Percentiles rank a stretch among this genome's conserved stretches.
These are phyloP conservation scores for Cerceris ruficornis DNA, from an alignment of 2,888 invertebrate genomes.

Conservation along the genomic window DNA sequence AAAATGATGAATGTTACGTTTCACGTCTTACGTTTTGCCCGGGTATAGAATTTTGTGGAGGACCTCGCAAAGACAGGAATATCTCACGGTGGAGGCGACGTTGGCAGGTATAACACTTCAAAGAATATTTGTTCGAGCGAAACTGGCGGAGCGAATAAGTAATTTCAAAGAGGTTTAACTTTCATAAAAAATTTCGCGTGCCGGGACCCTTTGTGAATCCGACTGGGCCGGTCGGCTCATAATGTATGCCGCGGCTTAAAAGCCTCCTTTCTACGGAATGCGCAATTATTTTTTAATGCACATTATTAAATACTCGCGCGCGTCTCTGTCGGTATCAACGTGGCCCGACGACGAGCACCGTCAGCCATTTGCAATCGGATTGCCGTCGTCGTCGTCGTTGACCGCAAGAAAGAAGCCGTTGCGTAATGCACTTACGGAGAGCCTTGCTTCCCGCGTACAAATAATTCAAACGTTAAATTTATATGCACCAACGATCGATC, in stretches of 20 bases:
- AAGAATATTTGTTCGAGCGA: constrained; percentile 56
- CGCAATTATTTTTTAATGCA: constrained; percentile 62
- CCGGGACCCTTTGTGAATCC: constrained; percentile 61
- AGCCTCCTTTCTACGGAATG: constrained; percentile 62
- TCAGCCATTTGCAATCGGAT: constrained; percentile 16
- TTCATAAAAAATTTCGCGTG: constrained; percentile 63
- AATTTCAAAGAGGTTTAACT: constrained; percentile 65
- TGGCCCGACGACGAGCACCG: background rate
- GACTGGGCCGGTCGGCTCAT: constrained; percentile 47
- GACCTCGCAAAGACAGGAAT: no score
- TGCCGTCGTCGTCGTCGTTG: background rate
- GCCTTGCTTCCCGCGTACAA: background rate
- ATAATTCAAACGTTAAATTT: constrained; percentile 28
- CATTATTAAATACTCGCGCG: constrained; percentile 63
- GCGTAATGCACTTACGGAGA: constrained; percentile 12
- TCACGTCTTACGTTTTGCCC: no score
- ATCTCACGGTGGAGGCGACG: constrained; percentile 37
- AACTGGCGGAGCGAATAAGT: constrained; percentile 58
- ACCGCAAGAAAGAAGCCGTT: constrained; percentile 16
- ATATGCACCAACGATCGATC: constrained; percentile 23
- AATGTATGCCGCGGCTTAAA: constrained; percentile 67
- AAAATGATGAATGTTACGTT: no score
- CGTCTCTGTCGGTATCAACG: constrained; percentile 29
- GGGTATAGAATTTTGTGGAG: no score
- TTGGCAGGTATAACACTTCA: constrained; percentile 55